Percentiles rank a stretch among this genome's conserved stretches.
Evolutionary conservation across 2,113 vertebrate genomes (phyloP).

Genomic region (Oxyruncus cristatus): DNA sequence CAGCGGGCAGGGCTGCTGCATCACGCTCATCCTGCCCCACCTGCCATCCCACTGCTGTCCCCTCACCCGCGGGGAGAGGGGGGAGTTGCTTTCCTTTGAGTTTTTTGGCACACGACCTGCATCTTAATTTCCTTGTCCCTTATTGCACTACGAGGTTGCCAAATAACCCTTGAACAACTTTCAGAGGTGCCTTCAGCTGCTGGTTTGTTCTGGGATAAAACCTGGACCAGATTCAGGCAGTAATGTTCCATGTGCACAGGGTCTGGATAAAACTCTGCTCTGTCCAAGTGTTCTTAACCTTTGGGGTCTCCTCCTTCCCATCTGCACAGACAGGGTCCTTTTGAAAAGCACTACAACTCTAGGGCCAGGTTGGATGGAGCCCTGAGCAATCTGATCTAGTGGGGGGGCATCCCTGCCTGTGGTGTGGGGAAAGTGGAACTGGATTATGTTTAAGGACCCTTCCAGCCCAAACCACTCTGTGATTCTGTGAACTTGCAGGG

Average conservation of each 20-base stretch:
- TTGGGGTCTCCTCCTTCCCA: neutral
- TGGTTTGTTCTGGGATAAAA: neutral
- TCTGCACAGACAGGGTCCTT: neutral
- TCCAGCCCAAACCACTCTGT: neutral
- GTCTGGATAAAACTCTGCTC: neutral
- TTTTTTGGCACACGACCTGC: neutral
- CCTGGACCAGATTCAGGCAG: neutral
- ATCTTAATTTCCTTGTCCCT: neutral
- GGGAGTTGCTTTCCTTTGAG: neutral
- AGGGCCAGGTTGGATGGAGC: neutral
- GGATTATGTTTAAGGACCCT: neutral
- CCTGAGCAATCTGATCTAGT: neutral
- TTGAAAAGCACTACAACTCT: neutral
- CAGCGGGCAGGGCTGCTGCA: neutral
- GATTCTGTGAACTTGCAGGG: neutral
- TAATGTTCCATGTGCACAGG: accelerated
- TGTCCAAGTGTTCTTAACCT: neutral
- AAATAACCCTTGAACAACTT: neutral
- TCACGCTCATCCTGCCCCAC: neutral
- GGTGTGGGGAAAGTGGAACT: neutral
- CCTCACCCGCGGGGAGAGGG: neutral
- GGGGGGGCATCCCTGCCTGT: neutral
- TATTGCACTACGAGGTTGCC: neutral
- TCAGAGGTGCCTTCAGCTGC: neutral
- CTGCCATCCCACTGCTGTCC: neutral